Base-by-base conservation (phyloP, 2,797 vertebrate species). In the Fistularia commersonii region DNA sequence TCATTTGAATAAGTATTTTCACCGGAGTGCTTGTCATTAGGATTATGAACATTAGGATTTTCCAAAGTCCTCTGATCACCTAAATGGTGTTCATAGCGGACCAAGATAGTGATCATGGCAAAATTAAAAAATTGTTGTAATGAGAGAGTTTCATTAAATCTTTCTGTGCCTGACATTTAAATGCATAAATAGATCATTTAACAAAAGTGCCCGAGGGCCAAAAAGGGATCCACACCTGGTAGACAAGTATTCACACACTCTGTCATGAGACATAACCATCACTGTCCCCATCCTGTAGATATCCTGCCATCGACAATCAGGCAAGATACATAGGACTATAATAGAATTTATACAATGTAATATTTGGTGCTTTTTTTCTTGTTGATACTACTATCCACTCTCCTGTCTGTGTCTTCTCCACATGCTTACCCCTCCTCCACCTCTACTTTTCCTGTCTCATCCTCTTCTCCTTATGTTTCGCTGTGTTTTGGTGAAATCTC, bases 401-500 rank as follows among this genome's bases (percentile, higher is more conserved):
- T 61, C 45, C 48, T 41, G 38, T 56, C 45, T 15, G 40, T 61
- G 49, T 65, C 48, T 13, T 55, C 36, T 45, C 55, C 59, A 46
- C 32, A 12, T 48, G 55, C 35, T 14, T 51, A 32, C 66, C 70
- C 62, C 72, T 64, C 66, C 65, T 59, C 76, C 74, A 36, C 69
- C 82, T 76, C 81, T 73, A 80, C 72, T 84, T 88, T 81, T 66
- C 75, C 76, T 82, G 77, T 76, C 81, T 78, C 76, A 65, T 83
- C 77, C 63, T 55, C 51, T 72, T 80, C 81, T 77, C 62, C 81
- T 64, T 66, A 59, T 52, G 57, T 77, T 90, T 83, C 83, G 94
- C 94, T 95, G 90, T 92, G 92, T 88, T 86, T 91, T 94, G 94
- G 95, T 90, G 89, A 95, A 98, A 98, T 98, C 95, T 98, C 95